These are phyloP conservation scores for Stictocephala bisonia DNA, from an alignment of 2,888 invertebrate genomes.

Conservation along the genomic window DNA sequence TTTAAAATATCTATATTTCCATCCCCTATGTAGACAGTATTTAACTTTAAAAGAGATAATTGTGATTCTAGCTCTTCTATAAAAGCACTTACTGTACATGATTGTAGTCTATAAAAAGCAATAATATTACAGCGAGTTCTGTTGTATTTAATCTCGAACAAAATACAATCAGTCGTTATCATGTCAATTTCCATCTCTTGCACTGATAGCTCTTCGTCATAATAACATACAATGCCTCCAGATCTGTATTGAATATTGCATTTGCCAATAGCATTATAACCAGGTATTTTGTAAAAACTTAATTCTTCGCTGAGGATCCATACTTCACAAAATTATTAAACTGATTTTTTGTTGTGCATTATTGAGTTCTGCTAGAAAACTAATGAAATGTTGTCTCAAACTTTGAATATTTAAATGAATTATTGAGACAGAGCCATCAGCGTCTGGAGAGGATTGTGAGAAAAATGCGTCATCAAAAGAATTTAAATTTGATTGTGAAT, in stretches of 20 bases:
- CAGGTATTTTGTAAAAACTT: not conserved
- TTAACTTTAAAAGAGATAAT: too few relatives aligned
- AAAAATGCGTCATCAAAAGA: conserved; percentile 1
- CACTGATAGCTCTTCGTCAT: not conserved
- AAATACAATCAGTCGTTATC: not conserved
- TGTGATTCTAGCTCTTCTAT: too few relatives aligned
- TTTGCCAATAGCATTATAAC: not conserved
- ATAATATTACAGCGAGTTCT: too few relatives aligned
- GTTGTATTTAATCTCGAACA: not conserved
- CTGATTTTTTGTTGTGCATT: too few relatives aligned
- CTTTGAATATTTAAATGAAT: conserved; percentile 2
- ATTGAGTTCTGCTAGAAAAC: not conserved
- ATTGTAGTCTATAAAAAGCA: too few relatives aligned
- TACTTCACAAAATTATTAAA: too few relatives aligned
- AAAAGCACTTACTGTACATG: too few relatives aligned
- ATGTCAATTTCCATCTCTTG: too few relatives aligned
- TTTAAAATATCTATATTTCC: too few relatives aligned
- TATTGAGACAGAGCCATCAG: not conserved
- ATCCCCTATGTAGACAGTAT: too few relatives aligned
- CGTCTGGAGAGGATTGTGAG: conserved; percentile 6
- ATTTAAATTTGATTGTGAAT: not conserved
- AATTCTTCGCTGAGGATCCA: not conserved
- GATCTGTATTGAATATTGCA: too few relatives aligned
- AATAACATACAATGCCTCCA: conserved; percentile 8
- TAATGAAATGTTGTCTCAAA: conserved; percentile 1